Evolutionary conservation across 2,113 vertebrate species (phyloP).

Genomic region (Forbesichthys agassizii): DNA sequence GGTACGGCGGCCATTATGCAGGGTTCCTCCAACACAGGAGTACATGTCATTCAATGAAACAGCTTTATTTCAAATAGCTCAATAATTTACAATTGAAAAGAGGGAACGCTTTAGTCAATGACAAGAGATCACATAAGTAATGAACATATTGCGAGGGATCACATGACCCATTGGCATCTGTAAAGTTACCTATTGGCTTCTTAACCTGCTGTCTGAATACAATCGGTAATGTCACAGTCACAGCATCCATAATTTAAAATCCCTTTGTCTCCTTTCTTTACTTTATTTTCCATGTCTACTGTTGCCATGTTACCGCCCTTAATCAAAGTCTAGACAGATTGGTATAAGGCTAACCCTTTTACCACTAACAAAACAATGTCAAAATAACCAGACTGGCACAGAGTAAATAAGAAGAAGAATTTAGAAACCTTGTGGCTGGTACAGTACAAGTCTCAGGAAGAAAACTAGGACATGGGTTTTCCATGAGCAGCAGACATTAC

Average conservation of each 20-base stretch:
- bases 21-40: slow-evolving; percentile 6
- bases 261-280: slow-evolving; percentile 8
- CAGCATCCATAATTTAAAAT: no score
- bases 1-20: slow-evolving; percentile 18
- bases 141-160: no score
- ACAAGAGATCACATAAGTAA: no score
- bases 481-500: slow-evolving; percentile 71
- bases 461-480: slow-evolving; percentile 48
- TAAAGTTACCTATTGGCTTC: no score
- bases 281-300: slow-evolving; percentile 43
- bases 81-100: no score
- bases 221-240: no score
- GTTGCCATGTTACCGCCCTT: slow-evolving; percentile 32
- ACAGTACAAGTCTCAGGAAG: slow-evolving; percentile 14
- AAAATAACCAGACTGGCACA: background rate
- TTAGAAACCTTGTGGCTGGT: slow-evolving; percentile 13
- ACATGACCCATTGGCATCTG: no score
- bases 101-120: no score
- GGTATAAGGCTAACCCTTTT: slow-evolving; percentile 33
- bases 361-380: slow-evolving; percentile 42
- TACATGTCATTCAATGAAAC: background rate
- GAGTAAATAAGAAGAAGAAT: slow-evolving; percentile 26
- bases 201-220: no score
- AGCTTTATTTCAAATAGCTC: background rate
- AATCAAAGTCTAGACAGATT: slow-evolving; percentile 57